phyloP scores from a whole-genome alignment of 2,888 invertebrate genomes.

The Fragum sueziense region DNA sequence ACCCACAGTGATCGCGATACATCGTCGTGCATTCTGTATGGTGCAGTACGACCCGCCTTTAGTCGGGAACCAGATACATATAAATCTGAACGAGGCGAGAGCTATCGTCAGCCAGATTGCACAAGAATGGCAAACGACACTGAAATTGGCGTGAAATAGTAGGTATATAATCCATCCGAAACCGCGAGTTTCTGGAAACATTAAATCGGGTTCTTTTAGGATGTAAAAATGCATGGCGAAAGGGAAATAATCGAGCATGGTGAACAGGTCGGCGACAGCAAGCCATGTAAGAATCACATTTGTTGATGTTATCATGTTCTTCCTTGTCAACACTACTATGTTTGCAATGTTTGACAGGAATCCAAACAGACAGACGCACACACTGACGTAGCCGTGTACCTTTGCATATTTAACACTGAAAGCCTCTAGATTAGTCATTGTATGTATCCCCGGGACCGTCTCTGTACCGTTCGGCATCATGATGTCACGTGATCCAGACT shows the following conservation, averaged over 20 bases:
- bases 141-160: slow-evolving; percentile 92
- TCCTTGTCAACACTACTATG: slow-evolving; percentile 94
- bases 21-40: slow-evolving; percentile 90
- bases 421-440: slow-evolving; percentile 49
- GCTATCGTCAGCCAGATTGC: slow-evolving; percentile 96
- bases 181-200: slow-evolving; percentile 73
- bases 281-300: slow-evolving; percentile 93
- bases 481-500: not conserved
- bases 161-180: slow-evolving; percentile 82
- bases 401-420: slow-evolving; percentile 72
- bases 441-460: not conserved
- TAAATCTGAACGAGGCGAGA: slow-evolving; percentile 95
- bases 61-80: slow-evolving; percentile 88
- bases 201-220: slow-evolving; percentile 68
- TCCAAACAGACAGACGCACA: slow-evolving; percentile 94
- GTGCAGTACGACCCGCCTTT: slow-evolving; percentile 92
- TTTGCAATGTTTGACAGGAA: slow-evolving; percentile 95
- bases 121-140: slow-evolving; percentile 93
- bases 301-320: slow-evolving; percentile 95
- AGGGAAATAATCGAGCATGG: slow-evolving; percentile 94
- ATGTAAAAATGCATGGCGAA: slow-evolving; percentile 89
- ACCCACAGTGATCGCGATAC: slow-evolving; percentile 91
- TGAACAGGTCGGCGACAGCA: slow-evolving; percentile 94
- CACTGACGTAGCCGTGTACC: slow-evolving; percentile 92
- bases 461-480: not conserved